Base-by-base conservation (phyloP, 1,140 invertebrate genomes). In the Drosophila repleta region DNA sequence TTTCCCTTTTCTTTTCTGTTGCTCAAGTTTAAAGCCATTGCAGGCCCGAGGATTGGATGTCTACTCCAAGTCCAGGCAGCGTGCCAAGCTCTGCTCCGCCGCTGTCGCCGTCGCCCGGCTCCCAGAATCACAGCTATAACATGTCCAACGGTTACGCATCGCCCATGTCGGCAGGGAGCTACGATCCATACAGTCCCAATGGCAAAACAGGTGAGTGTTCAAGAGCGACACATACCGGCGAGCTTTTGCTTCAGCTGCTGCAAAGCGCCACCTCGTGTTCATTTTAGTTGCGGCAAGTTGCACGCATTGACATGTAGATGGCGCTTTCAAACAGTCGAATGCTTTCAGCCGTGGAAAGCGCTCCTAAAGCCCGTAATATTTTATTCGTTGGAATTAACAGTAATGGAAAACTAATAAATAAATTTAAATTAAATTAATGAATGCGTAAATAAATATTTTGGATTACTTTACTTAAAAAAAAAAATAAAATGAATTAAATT, bases 131-230 rank as follows among this genome's bases (percentile, higher is more conserved):
- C 75, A 92, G 93, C 48, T 94, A 93, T 71, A 93, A 94, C 71
- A 94, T 94, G 82, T 96, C 94, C 73, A 96, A 96, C 79, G 96
- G 96, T 17, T 96, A 96, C 87, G 95, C 96, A n/a, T 96, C 96
- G 68, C 96, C 96, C 0, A 94, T 96, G 93, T 96, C 95, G 24
- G 95, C 95, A 1, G 94, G 95, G 80, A 96, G 96, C 93, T 97
- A 96, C 92, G 96, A 96, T 81, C 95, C 96, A 2, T 97, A 96
- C 91, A 96, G 96, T 93, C 96, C 96, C 43, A 96, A 96, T 92
- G 96, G 96, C 88, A 96, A 96, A 94, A 94, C 96, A 94, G 95
- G 96, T 96, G 74, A 95, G 95, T 94, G 8, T n/a, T n/a, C 7
- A 15, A 37, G 8, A 46, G 29, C 17, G 39, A 56, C 0, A 15